These are phyloP conservation scores for Xiphorhynchus erythropygius DNA, from an alignment of 2,797 vertebrate species.

Conservation along the genomic window DNA sequence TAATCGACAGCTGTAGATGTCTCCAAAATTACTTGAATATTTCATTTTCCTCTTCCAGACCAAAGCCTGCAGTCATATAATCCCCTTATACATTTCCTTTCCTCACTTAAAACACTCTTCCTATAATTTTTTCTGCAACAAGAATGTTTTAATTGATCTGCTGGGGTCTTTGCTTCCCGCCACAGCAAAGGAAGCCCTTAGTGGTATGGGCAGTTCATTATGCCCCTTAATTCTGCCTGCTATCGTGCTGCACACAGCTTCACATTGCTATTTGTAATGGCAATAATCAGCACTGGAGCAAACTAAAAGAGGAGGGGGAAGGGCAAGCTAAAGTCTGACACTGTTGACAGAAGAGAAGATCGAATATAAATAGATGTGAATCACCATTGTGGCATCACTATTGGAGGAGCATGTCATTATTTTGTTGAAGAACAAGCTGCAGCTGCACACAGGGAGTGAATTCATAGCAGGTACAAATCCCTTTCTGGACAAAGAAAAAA, in stretches of 20 bases:
- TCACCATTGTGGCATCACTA: not conserved
- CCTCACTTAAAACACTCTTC: not conserved
- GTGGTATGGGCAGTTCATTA: not conserved
- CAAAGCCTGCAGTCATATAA: not conserved
- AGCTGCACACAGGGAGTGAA: not conserved
- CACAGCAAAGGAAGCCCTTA: not conserved
- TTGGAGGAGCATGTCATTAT: accelerated
- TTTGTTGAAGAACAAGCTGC: not conserved
- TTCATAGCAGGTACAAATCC: not conserved
- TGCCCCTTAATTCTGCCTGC: not conserved
- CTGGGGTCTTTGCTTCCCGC: not conserved
- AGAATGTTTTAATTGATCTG: not conserved
- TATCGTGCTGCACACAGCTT: not conserved
- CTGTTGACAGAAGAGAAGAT: not conserved
- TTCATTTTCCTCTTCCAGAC: not conserved
- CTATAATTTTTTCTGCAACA: not conserved
- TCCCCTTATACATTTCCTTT: not conserved
- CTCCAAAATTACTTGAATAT: not conserved
- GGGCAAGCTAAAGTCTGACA: not conserved
- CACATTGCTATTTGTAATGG: not conserved
- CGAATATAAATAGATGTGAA: not conserved
- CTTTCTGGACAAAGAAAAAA: not conserved
- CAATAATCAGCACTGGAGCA: not conserved
- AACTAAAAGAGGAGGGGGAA: not conserved
- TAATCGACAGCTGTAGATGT: not conserved